Evolutionary conservation across 2,888 invertebrate genomes (phyloP), one percentile per base, ranked within the genome.

Genomic region (Dilophus febrilis): DNA sequence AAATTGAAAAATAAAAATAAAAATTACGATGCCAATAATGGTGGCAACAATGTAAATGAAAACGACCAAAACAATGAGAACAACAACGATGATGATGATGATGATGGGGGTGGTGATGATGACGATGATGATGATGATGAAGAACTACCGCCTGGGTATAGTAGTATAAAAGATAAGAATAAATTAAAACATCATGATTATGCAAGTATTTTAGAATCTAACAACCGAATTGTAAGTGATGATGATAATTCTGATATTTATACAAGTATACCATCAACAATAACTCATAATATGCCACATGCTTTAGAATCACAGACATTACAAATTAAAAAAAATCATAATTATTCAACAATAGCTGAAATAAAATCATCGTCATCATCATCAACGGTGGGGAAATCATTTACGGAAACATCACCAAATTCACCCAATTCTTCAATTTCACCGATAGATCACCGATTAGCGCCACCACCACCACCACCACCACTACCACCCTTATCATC

Each of bases 181-280:
- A 16, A 33, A 52, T 51, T 29, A 44, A 44, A 32, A 31, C 48
- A 50, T 38, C 50, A 49, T 36, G 52, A 55, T 40, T 63, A 63
- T 45, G 62, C 63, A 33, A 63, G 63, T 45, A 62, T 63, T 38
- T 46, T 54, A 40, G 61, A 60, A 43, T 52, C 58, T 3, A 57
- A 48, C 44, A 48, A 47, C 37, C 19, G 31, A 36, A 30, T 16
- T n/a, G 17, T 29, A 17, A 16, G 19, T 19, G 51, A 51, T n/a
- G 49, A 49, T 13, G 44, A 42, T 1, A 44, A 46, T n/a, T 48
- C 49, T n/a, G 49, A 50, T 42, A 43, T 50, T 29, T 51, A 51
- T 41, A 48, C 51, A n/a, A 51, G 49, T 34, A 50, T 48, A 38
- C 40, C 22, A 22, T 22, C 22, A 6, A 6, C 22, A 6, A 22